Evolutionary conservation across 2,888 invertebrate genomes (phyloP).

Genomic region (Drosophila phalerata): DNA sequence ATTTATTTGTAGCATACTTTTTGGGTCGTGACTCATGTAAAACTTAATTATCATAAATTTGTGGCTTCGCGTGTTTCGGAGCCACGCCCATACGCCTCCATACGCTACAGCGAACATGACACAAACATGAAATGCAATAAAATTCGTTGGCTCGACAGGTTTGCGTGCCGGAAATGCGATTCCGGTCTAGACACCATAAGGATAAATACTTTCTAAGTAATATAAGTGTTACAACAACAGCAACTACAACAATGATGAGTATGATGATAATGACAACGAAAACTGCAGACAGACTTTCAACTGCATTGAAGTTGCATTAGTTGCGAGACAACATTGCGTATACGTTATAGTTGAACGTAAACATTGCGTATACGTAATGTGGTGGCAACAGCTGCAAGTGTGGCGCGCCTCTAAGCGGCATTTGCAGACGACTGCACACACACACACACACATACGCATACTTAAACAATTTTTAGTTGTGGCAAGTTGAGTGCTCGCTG

Average conservation of each 20-base stretch:
- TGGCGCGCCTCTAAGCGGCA: conserved; percentile 16
- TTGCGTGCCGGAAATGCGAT: conserved; percentile 71
- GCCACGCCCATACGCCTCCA: conserved; percentile 2
- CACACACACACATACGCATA: conserved; percentile 11
- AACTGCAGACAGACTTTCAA: conserved; percentile 53
- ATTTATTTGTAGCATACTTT: conserved; percentile 40
- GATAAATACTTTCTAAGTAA: conserved; percentile 37
- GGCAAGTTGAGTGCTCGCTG: conserved; percentile 41
- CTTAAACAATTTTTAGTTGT: conserved; percentile 31
- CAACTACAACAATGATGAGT: conserved; percentile 12
- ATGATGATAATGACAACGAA: conserved; percentile 15
- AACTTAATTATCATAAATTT: conserved; percentile 50
- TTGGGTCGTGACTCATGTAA: conserved; percentile 40
- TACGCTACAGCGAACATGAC: not conserved
- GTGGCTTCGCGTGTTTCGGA: conserved; percentile 28
- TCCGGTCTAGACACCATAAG: conserved; percentile 73
- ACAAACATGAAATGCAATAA: conserved; percentile 51
- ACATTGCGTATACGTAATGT: conserved; percentile 46
- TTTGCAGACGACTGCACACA: conserved; percentile 21
- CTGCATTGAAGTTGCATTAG: conserved; percentile 61
- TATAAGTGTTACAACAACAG: conserved; percentile 23
- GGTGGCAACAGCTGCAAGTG: conserved; percentile 16
- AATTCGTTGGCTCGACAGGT: conserved; percentile 38
- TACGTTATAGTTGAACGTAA: conserved; percentile 39
- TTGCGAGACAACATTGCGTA: conserved; percentile 28